Conservation (phyloP, 2,797 vertebrate species). For the Chaetodon trifasciatus region DNA sequence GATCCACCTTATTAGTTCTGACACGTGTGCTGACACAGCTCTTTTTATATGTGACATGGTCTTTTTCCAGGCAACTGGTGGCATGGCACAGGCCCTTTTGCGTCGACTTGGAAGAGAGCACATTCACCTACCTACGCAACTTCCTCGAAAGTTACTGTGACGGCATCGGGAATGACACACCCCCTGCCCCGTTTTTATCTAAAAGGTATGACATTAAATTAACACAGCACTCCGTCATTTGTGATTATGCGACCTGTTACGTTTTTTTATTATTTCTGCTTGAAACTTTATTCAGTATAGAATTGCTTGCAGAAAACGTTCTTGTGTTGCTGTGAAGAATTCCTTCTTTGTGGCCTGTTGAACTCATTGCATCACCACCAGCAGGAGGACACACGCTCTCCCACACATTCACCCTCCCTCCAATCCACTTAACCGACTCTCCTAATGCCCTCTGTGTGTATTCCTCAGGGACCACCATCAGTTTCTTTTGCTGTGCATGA, state of each 20-base stretch:
- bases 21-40: constrained; percentile 21
- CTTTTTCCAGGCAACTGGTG: constrained; percentile 84
- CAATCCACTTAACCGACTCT: neutral
- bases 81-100: constrained; percentile 90
- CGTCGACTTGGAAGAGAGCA: constrained; percentile 89
- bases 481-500: constrained; percentile 89
- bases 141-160: constrained; percentile 89
- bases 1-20: neutral
- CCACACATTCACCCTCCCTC: neutral
- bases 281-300: neutral
- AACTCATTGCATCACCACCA: neutral
- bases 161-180: constrained; percentile 82
- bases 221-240: neutral
- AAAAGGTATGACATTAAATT: constrained; percentile 77
- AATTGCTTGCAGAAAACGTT: neutral
- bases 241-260: neutral
- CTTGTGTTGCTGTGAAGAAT: too few species aligned
- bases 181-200: constrained; percentile 85
- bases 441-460: constrained; percentile 21
- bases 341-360: neutral
- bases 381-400: neutral
- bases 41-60: constrained; percentile 16
- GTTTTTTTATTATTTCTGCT: constrained; percentile 1
- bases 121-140: constrained; percentile 86
- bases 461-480: constrained; percentile 87